These are phyloP conservation scores for Archocentrus centrarchus DNA, from an alignment of 2,113 vertebrate species.

Conservation along the genomic window DNA sequence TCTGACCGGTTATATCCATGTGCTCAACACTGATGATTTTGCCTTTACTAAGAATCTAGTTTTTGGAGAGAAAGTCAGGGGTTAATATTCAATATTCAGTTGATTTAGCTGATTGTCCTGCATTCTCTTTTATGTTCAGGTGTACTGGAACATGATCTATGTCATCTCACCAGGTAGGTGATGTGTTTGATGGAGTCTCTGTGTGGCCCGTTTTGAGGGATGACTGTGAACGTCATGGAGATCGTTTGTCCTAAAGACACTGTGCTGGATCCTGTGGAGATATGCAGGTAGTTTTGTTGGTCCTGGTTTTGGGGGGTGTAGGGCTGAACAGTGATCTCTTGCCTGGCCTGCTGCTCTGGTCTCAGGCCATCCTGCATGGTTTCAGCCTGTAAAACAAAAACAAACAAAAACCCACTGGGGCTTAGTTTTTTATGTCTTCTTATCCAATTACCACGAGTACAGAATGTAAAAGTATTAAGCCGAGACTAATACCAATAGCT, in stretches of 20 bases:
- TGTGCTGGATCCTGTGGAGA: constrained; percentile 53
- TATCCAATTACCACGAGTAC: neutral
- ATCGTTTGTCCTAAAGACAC: constrained; percentile 70
- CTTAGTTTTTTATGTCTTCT: neutral
- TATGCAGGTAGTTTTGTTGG: constrained; percentile 82
- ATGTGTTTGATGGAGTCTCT: constrained; percentile 52
- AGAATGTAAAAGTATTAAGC: neutral
- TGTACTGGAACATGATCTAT: neutral
- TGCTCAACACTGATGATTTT: constrained; percentile 73
- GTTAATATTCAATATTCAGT: neutral
- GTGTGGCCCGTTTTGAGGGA: neutral
- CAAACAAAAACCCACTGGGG: neutral
- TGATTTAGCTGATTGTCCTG: neutral
- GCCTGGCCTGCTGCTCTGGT: constrained; percentile 76
- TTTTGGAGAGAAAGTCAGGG: neutral
- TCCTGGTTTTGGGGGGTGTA: constrained; percentile 55
- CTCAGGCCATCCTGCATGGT: constrained; percentile 71
- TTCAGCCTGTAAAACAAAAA: constrained; percentile 70
- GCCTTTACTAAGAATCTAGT: constrained; percentile 88
- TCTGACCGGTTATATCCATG: constrained; percentile 25
- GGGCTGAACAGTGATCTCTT: constrained; percentile 55
- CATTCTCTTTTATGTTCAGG: neutral
- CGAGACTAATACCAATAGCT: neutral
- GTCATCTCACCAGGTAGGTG: constrained; percentile 76
- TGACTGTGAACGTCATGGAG: constrained; percentile 71